Conservation (phyloP, 2,888 invertebrate genomes). For the Pteria penguin region DNA sequence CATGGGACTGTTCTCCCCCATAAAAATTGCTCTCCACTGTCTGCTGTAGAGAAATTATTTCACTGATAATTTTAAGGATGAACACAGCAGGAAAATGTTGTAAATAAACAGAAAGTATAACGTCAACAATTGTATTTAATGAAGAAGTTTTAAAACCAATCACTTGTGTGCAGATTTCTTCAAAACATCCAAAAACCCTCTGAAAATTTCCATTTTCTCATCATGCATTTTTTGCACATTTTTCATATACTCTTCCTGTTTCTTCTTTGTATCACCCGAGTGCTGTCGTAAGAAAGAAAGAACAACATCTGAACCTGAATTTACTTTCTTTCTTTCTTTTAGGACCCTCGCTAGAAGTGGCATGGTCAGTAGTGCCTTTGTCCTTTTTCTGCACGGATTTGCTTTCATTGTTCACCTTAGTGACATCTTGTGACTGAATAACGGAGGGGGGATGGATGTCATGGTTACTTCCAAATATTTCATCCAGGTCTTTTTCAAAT, state of each 20-base stretch:
- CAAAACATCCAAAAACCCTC: too few relatives aligned
- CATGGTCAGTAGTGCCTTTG: background rate
- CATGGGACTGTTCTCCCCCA: too few relatives aligned
- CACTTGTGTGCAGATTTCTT: too few relatives aligned
- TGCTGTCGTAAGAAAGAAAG: background rate
- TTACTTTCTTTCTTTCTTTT: background rate
- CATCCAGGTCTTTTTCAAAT: conserved; percentile 2
- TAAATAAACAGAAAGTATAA: background rate
- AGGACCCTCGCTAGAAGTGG: background rate
- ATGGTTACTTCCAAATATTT: conserved; percentile 1
- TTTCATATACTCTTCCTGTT: conserved; percentile 5
- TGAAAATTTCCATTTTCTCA: conserved; percentile 6
- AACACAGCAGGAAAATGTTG: background rate
- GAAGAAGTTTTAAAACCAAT: too few relatives aligned
- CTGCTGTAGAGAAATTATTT: background rate
- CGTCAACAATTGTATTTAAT: too few relatives aligned
- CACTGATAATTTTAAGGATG: background rate
- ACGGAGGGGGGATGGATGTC: conserved; percentile 4
- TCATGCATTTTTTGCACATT: conserved; percentile 17
- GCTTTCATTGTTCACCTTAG: too few relatives aligned
- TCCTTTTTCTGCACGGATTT: background rate
- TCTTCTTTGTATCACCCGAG: background rate
- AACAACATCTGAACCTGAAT: background rate
- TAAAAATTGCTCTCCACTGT: too few relatives aligned
- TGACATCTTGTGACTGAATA: too few relatives aligned